Conservation (phyloP, 2,888 invertebrate genomes). For the Clusia tigrina region DNA sequence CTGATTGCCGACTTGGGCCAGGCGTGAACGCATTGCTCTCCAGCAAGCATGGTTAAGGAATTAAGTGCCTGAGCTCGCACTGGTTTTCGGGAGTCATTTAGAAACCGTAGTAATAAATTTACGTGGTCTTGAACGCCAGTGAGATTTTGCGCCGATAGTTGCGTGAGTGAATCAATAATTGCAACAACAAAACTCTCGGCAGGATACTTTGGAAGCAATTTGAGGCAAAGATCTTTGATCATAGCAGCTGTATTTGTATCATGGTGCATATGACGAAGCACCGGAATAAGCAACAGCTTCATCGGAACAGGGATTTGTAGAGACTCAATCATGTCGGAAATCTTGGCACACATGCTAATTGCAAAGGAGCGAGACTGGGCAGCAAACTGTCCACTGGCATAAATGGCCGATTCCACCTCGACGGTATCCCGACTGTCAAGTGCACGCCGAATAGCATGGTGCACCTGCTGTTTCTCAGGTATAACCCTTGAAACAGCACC, state of each 20-base stretch:
- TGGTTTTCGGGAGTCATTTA: slow-evolving; percentile 75
- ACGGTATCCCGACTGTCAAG: slow-evolving; percentile 94
- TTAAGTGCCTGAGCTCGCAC: slow-evolving; percentile 75
- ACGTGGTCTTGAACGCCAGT: slow-evolving; percentile 90
- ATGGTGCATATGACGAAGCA: slow-evolving; percentile 93
- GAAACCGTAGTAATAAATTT: slow-evolving; percentile 71
- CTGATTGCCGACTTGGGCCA: slow-evolving; percentile 73
- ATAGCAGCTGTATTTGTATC: slow-evolving; percentile 71
- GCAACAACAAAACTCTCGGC: slow-evolving; percentile 82
- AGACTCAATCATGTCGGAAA: slow-evolving; percentile 94
- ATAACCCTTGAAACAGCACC: slow-evolving; percentile 94
- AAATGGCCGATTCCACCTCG: slow-evolving; percentile 95
- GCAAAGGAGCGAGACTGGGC: slow-evolving; percentile 96
- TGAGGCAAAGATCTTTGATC: slow-evolving; percentile 78
- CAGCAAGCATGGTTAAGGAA: slow-evolving; percentile 74
- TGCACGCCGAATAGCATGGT: slow-evolving; percentile 90
- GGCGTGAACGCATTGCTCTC: slow-evolving; percentile 75
- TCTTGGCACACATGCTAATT: slow-evolving; percentile 92
- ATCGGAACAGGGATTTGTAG: slow-evolving; percentile 91
- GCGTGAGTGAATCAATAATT: slow-evolving; percentile 86
- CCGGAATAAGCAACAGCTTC: slow-evolving; percentile 88
- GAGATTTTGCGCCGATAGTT: slow-evolving; percentile 86
- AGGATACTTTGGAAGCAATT: slow-evolving; percentile 79
- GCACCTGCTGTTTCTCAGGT: slow-evolving; percentile 92
- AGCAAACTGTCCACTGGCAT: slow-evolving; percentile 93